Percentiles rank a stretch among this genome's conserved stretches.
Conservation (phyloP, 2,888 invertebrate species). For the Himalopsyche japonica region DNA sequence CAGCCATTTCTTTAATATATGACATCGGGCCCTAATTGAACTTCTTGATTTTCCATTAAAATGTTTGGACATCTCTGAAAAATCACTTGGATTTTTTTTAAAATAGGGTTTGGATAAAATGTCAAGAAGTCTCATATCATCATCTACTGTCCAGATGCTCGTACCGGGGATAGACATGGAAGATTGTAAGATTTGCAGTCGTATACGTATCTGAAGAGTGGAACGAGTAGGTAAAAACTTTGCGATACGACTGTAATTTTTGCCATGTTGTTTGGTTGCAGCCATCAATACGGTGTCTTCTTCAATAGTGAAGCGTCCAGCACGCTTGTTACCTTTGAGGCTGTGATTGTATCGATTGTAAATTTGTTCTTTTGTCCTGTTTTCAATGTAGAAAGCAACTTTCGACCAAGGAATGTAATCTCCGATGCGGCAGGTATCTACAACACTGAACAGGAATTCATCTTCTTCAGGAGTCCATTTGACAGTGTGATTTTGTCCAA, state of each 20-base stretch:
- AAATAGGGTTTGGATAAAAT: slow-evolving; percentile 56
- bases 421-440: slow-evolving; percentile 67
- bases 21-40: slow-evolving; percentile 64
- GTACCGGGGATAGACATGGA: slow-evolving; percentile 40
- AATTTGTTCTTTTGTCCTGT: slow-evolving; percentile 67
- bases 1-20: slow-evolving; percentile 59
- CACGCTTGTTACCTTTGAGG: slow-evolving; percentile 53
- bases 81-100: slow-evolving; percentile 45
- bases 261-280: slow-evolving; percentile 64
- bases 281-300: slow-evolving; percentile 70
- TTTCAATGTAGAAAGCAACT: slow-evolving; percentile 65
- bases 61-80: slow-evolving; percentile 54
- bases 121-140: slow-evolving; percentile 64
- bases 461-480: slow-evolving; percentile 74
- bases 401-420: slow-evolving; percentile 75
- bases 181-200: slow-evolving; percentile 59
- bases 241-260: slow-evolving; percentile 63
- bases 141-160: slow-evolving; percentile 63
- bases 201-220: slow-evolving; percentile 62
- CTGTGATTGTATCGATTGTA: slow-evolving; percentile 61
- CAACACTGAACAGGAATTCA: slow-evolving; percentile 61
- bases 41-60: slow-evolving; percentile 62
- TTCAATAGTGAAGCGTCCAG: slow-evolving; percentile 66
- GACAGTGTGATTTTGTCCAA: slow-evolving; percentile 26
- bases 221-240: slow-evolving; percentile 66